A percentile compares a stretch with the other conserved stretches of the same genome.
These are phyloP conservation scores for Lepilemur septentrionalis DNA, from an alignment of 2,797 vertebrate genomes.

Conservation along the genomic window DNA sequence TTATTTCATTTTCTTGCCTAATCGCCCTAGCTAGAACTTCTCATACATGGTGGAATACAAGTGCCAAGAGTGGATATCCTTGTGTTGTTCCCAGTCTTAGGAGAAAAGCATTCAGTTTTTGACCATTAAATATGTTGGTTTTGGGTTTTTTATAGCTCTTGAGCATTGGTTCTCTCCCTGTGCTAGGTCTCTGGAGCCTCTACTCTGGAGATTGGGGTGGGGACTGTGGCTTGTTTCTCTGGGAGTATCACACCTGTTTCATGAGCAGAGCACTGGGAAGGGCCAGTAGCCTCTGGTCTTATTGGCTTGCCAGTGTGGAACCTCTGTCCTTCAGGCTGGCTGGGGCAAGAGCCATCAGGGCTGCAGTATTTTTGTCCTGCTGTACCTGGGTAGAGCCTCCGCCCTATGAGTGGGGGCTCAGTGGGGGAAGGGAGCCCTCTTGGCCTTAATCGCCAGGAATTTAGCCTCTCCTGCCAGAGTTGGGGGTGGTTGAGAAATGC, in stretches of 20 bases:
- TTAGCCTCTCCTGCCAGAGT: neutral
- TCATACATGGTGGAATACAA: neutral
- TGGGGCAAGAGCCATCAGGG: neutral
- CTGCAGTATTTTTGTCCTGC: neutral
- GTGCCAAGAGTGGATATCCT: neutral
- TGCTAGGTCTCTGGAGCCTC: neutral
- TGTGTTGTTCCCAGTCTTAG: neutral
- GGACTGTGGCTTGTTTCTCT: neutral
- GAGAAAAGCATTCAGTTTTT: neutral
- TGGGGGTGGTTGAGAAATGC: neutral
- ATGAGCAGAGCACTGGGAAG: neutral
- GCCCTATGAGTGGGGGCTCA: neutral
- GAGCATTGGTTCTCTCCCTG: neutral
- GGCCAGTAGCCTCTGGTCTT: neutral
- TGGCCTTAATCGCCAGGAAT: neutral
- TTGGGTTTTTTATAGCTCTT: neutral
- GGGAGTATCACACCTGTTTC: neutral
- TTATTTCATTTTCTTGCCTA: neutral
- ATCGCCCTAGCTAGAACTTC: neutral
- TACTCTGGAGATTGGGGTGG: neutral
- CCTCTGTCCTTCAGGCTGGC: neutral
- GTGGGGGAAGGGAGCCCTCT: neutral
- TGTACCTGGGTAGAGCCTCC: neutral
- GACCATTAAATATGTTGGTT: neutral
- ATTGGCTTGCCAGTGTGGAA: constrained; percentile 5